These are phyloP conservation scores for Brachylomia viminalis DNA, from an alignment of 2,888 invertebrate genomes.

Conservation along the genomic window DNA sequence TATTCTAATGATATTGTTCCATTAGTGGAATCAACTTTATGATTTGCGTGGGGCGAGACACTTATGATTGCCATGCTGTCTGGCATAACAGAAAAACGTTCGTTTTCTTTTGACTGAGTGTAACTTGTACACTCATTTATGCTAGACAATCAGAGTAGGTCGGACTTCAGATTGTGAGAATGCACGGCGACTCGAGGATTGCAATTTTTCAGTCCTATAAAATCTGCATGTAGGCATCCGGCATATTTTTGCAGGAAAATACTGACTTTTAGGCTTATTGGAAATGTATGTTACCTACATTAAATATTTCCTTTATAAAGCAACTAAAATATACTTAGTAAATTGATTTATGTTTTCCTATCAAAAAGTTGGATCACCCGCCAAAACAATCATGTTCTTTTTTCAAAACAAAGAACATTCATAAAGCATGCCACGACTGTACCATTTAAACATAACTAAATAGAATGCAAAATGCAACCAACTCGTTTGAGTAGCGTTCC, in stretches of 20 bases:
- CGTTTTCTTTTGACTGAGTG: conserved; percentile 33
- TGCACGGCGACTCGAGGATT: not conserved
- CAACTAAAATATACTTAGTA: rapidly evolving
- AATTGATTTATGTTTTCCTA: rapidly evolving
- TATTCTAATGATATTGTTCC: conserved; percentile 29
- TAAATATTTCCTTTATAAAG: not conserved
- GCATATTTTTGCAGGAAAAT: not conserved
- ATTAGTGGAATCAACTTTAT: conserved; percentile 51
- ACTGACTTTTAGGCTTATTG: not conserved
- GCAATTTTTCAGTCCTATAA: not conserved
- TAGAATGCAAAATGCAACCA: conserved; percentile 75
- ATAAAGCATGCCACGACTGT: conserved; percentile 61
- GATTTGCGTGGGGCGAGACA: conserved; percentile 53
- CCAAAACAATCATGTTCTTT: not conserved
- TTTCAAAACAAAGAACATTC: conserved; percentile 55
- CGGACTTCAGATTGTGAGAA: not conserved
- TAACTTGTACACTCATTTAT: not conserved
- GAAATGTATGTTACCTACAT: too few relatives aligned
- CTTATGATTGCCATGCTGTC: conserved; percentile 51
- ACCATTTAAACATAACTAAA: conserved; percentile 67
- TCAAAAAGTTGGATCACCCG: not conserved
- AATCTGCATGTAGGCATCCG: conserved; percentile 1
- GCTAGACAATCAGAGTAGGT: not conserved
- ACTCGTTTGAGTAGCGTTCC: conserved; percentile 72
- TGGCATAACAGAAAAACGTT: conserved; percentile 40